Evolutionary conservation across 1,140 invertebrate species (phyloP).

Genomic region (Elymnias hypermnestra): DNA sequence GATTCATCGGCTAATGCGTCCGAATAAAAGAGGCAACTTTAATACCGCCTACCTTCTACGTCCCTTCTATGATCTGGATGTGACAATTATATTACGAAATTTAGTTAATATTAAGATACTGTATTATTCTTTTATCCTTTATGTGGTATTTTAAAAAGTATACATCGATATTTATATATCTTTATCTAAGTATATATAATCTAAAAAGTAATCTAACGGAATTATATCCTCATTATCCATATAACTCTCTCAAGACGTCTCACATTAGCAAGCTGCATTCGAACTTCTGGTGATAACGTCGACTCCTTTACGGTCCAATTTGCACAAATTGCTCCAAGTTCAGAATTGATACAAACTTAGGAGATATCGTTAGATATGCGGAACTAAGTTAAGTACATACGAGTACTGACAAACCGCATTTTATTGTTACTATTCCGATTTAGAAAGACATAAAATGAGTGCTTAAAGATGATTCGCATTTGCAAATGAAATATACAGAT

Average conservation of each 20-base stretch:
- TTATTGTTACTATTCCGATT: background rate
- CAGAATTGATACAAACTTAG: slow-evolving; percentile 16
- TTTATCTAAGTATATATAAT: too few relatives aligned
- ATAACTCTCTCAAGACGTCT: slow-evolving; percentile 8
- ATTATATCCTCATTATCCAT: slow-evolving; percentile 5
- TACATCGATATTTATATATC: too few relatives aligned
- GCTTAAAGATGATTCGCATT: too few relatives aligned
- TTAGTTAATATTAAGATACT: too few relatives aligned
- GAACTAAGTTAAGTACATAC: background rate
- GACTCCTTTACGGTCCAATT: slow-evolving; percentile 22
- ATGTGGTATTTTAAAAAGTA: too few relatives aligned
- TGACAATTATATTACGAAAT: too few relatives aligned
- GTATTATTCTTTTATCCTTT: too few relatives aligned
- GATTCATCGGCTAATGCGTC: too few relatives aligned
- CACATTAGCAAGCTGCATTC: slow-evolving; percentile 12
- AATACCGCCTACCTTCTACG: too few relatives aligned
- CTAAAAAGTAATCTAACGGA: background rate
- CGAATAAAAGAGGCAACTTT: too few relatives aligned
- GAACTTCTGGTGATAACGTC: slow-evolving; percentile 11
- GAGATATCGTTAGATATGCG: slow-evolving; percentile 15
- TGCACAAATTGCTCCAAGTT: slow-evolving; percentile 19
- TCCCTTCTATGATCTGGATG: too few relatives aligned
- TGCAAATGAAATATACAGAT: too few relatives aligned
- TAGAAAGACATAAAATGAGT: background rate
- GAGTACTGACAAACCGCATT: slow-evolving; percentile 1